phyloP scores from a whole-genome alignment of 2,888 invertebrate species.

The Drosophila fulvimacula region DNA sequence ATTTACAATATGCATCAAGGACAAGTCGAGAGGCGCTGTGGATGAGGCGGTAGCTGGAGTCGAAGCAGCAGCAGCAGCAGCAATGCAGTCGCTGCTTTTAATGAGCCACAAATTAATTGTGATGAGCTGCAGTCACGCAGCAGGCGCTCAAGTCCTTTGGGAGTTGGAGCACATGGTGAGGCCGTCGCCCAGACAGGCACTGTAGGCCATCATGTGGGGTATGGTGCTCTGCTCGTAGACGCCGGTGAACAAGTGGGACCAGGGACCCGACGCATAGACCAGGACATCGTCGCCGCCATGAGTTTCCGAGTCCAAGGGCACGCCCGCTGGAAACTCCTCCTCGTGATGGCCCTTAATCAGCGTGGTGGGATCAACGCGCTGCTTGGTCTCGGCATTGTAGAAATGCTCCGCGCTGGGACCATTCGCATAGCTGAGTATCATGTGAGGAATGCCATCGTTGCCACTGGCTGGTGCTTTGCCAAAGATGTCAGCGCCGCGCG shows the following conservation, averaged over 20 bases:
- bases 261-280: slow-evolving; percentile 91
- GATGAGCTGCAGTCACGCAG: slow-evolving; percentile 49
- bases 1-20: slow-evolving; percentile 66
- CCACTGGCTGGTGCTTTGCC: slow-evolving; percentile 76
- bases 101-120: slow-evolving; percentile 72
- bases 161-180: slow-evolving; percentile 74
- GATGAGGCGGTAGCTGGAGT: slow-evolving; percentile 1
- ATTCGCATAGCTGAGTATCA: slow-evolving; percentile 90
- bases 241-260: slow-evolving; percentile 92
- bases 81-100: slow-evolving; percentile 58
- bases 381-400: slow-evolving; percentile 63
- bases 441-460: slow-evolving; percentile 87
- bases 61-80: slow-evolving; percentile 6
- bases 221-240: slow-evolving; percentile 92
- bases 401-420: slow-evolving; percentile 88
- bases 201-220: slow-evolving; percentile 91
- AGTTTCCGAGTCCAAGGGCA: slow-evolving; percentile 86
- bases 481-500: slow-evolving; percentile 78
- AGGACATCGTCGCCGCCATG: slow-evolving; percentile 93
- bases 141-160: slow-evolving; percentile 16
- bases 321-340: slow-evolving; percentile 86
- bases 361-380: slow-evolving; percentile 78
- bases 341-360: slow-evolving; percentile 60
- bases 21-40: slow-evolving; percentile 1
- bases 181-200: slow-evolving; percentile 89